Percentiles rank a stretch among this genome's conserved stretches.
Evolutionary conservation across 2,888 invertebrate species (phyloP).

Genomic region (Drosophila birchii): DNA sequence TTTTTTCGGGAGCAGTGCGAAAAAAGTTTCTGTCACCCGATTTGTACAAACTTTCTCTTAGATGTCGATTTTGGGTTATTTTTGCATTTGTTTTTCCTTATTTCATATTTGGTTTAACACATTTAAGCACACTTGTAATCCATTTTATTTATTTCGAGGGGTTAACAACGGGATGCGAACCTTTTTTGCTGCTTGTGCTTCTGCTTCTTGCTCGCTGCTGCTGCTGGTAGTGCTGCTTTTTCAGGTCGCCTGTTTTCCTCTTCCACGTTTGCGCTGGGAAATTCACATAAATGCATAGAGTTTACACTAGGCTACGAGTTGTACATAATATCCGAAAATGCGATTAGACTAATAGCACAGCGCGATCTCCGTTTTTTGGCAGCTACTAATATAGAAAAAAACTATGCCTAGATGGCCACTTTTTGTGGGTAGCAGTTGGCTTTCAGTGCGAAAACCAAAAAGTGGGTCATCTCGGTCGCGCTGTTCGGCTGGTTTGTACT

Average conservation of each 20-base stretch:
- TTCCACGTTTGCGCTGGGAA: conserved; percentile 66
- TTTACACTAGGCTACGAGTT: conserved; percentile 70
- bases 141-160: conserved; percentile 16
- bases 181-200: conserved; percentile 65
- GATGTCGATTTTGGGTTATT: not conserved
- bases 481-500: conserved; percentile 82
- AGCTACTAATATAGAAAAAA: conserved; percentile 74
- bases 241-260: conserved; percentile 71
- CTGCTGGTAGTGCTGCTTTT: conserved; percentile 67
- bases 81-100: not conserved
- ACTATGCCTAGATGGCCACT: conserved; percentile 48
- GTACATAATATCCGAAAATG: conserved; percentile 60
- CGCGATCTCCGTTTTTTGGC: conserved; percentile 33
- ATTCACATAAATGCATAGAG: conserved; percentile 81
- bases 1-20: conserved; percentile 28
- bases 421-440: conserved; percentile 75
- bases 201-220: conserved; percentile 64
- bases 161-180: conserved; percentile 56
- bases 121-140: conserved; percentile 13
- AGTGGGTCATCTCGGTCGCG: conserved; percentile 84
- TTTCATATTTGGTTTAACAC: not conserved
- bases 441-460: conserved; percentile 83
- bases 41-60: conserved; percentile 16
- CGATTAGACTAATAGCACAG: conserved; percentile 43
- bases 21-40: conserved; percentile 21